Conservation (phyloP, 1,140 invertebrate genomes). For the Hyles euphorbiae region DNA sequence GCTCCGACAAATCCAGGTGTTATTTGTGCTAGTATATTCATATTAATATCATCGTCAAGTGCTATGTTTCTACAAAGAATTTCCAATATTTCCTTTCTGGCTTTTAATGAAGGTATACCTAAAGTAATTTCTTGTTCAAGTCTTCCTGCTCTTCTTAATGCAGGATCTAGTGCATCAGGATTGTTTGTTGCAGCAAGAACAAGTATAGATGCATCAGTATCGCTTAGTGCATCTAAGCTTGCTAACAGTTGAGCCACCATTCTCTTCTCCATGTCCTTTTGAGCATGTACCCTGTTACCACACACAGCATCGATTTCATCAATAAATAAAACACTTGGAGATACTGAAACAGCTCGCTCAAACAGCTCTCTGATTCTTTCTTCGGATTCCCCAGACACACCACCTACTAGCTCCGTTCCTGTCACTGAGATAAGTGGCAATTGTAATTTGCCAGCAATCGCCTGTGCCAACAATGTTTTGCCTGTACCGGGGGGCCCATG, state of each 20-base stretch:
- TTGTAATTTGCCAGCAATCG: slow-evolving; percentile 86
- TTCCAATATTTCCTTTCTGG: slow-evolving; percentile 85
- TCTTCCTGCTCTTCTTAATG: slow-evolving; percentile 91
- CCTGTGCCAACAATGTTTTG: slow-evolving; percentile 93
- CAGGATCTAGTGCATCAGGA: slow-evolving; percentile 94
- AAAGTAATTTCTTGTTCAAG: slow-evolving; percentile 95
- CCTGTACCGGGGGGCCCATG: slow-evolving; percentile 96
- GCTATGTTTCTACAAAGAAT: slow-evolving; percentile 83
- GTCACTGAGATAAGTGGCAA: slow-evolving; percentile 90
- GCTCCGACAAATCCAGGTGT: slow-evolving; percentile 98
- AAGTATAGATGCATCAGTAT: slow-evolving; percentile 83
- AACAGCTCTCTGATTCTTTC: slow-evolving; percentile 94
- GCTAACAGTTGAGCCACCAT: slow-evolving; percentile 95
- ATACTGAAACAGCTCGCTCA: slow-evolving; percentile 83
- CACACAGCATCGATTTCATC: slow-evolving; percentile 96
- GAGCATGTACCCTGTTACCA: slow-evolving; percentile 89
- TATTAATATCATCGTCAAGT: slow-evolving; percentile 82
- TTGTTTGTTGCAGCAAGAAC: slow-evolving; percentile 97
- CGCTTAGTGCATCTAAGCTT: slow-evolving; percentile 89
- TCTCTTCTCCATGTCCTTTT: slow-evolving; percentile 95
- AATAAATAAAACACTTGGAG: slow-evolving; percentile 93
- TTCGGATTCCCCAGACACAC: slow-evolving; percentile 97
- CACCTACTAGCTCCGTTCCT: slow-evolving; percentile 94
- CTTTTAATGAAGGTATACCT: slow-evolving; percentile 92
- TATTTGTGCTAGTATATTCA: slow-evolving; percentile 83